Evolutionary conservation across 2,888 invertebrate genomes (phyloP).

Genomic region (Ennomos erosarius): DNA sequence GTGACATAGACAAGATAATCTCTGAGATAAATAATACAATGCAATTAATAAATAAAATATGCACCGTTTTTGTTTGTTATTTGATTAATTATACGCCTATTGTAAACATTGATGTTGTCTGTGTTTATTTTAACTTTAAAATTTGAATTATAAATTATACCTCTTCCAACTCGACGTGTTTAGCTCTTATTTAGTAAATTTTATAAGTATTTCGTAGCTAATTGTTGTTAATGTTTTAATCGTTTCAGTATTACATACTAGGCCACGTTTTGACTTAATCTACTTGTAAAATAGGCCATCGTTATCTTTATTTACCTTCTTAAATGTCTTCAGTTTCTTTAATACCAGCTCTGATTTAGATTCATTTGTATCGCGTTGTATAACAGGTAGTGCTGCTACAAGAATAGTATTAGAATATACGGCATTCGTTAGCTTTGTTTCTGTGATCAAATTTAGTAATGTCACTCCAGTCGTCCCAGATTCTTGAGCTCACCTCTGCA

Average conservation of each 20-base stretch:
- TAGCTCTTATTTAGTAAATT: no score
- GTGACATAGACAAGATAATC: conserved; percentile 41
- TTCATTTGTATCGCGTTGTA: not conserved
- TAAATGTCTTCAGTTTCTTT: not conserved
- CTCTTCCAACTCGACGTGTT: no score
- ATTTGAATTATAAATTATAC: conserved; percentile 2
- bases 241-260: no score
- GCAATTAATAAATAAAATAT: conserved; percentile 39
- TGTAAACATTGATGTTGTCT: conserved; percentile 41
- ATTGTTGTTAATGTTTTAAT: no score
- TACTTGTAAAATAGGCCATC: no score
- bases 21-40: conserved; percentile 35
- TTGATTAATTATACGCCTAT: conserved; percentile 42
- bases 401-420: conserved; percentile 31
- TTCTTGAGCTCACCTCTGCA: conserved; percentile 77
- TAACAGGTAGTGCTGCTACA: conserved; percentile 11
- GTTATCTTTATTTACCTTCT: no score
- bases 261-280: no score
- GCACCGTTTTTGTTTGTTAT: conserved; percentile 36
- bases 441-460: conserved; percentile 82
- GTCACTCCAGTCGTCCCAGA: conserved; percentile 84
- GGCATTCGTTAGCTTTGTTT: conserved; percentile 73
- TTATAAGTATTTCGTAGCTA: no score
- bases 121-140: conserved; percentile 34
- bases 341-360: not conserved